A percentile compares a stretch with the other conserved stretches of the same genome.
Conservation (phyloP, 2,888 invertebrate genomes). For the Nematopogon swammerdamellus region DNA sequence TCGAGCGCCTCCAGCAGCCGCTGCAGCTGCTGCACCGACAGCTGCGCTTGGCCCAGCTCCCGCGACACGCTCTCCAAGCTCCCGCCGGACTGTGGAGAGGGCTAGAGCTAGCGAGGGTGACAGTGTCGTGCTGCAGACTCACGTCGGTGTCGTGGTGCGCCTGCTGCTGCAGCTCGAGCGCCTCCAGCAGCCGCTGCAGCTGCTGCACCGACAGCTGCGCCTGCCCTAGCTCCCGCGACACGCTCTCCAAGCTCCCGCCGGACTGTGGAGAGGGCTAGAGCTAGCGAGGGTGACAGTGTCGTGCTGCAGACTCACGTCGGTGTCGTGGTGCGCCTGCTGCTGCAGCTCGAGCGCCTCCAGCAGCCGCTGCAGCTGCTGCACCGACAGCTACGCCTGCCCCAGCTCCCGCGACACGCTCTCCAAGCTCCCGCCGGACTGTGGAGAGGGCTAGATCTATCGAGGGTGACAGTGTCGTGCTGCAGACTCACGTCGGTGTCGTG, state of each 20-base stretch:
- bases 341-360: slow-evolving; percentile 52
- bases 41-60: slow-evolving; percentile 64
- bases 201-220: slow-evolving; percentile 69
- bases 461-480: no score
- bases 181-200: slow-evolving; percentile 60
- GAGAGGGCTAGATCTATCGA: no score
- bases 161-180: slow-evolving; percentile 42
- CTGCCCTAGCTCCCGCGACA: slow-evolving; percentile 62
- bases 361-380: slow-evolving; percentile 63
- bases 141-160: slow-evolving; percentile 52
- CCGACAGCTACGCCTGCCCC: slow-evolving; percentile 63
- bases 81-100: slow-evolving; percentile 62
- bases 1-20: slow-evolving; percentile 57
- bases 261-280: no score
- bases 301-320: slow-evolving; percentile 53
- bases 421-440: slow-evolving; percentile 61
- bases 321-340: slow-evolving; percentile 45
- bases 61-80: slow-evolving; percentile 61
- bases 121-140: no score
- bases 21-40: slow-evolving; percentile 65
- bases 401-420: slow-evolving; percentile 64
- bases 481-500: slow-evolving; percentile 54
- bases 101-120: no score
- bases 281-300: no score
- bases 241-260: slow-evolving; percentile 58